phyloP scores from a whole-genome alignment of 2,888 invertebrate species.

The Atethmia centrago region DNA sequence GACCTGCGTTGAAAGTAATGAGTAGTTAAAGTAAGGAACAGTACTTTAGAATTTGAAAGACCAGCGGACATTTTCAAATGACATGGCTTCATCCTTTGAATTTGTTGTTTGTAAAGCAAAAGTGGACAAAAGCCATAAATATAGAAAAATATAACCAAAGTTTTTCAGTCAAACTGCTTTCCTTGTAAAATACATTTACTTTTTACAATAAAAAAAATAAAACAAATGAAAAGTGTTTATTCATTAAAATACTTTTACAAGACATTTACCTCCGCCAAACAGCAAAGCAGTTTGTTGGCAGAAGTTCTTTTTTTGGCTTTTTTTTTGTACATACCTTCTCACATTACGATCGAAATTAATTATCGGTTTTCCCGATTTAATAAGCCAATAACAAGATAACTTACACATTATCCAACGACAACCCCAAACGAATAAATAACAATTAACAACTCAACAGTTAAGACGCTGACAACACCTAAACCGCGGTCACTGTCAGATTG shows the following conservation, averaged over 20 bases:
- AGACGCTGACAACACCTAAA: too few relatives aligned
- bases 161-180: background rate
- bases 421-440: conserved; percentile 13
- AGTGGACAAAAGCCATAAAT: background rate
- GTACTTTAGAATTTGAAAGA: background rate
- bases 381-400: background rate
- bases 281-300: too few relatives aligned
- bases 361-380: background rate
- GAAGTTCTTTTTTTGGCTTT: too few relatives aligned
- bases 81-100: background rate
- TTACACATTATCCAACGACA: conserved; percentile 6
- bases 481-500: too few relatives aligned
- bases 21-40: background rate
- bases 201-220: too few relatives aligned
- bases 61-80: background rate
- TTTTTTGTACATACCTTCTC: too few relatives aligned
- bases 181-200: background rate
- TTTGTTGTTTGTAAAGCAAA: background rate
- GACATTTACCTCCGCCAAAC: too few relatives aligned
- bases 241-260: too few relatives aligned
- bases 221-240: too few relatives aligned
- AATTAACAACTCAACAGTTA: conserved; percentile 27
- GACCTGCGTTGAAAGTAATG: background rate
- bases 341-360: background rate
- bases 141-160: background rate